Base-by-base conservation (phyloP, 1,140 invertebrate species). In the Tetramorium simillimum region DNA sequence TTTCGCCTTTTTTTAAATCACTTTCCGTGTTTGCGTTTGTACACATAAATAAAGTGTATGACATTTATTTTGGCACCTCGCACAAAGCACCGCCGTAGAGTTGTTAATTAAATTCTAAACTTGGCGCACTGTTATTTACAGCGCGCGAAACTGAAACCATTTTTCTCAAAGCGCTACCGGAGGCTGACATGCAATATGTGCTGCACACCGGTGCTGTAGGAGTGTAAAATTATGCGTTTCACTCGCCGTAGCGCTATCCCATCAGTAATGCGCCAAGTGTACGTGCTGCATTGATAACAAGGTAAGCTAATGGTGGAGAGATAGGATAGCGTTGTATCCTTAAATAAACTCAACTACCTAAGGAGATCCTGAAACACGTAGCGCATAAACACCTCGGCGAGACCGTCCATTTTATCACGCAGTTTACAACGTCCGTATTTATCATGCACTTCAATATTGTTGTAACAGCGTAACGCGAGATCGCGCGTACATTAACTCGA, bases 381-480 rank as follows among this genome's bases (percentile, higher is more conserved):
- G 63, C 46, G 77, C 46, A 80, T 33, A 80, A 53, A 81, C 65
- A 70, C 46, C 43, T 28, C 40, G 28, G 28, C 53, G 69, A 62
- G 33, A n/a, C 24, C 69, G 65, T 84, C 69, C 67, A 60, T 84
- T 84, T 75, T 84, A 84, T 84, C 69, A 9, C 40, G 80, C 69
- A 24, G 80, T 84, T 75, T 84, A 60, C 80, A 84, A 75, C 53
- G 80, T 69, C 69, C 53, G 40, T 84, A 84, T 84, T 84, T 84
- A 75, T 84, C 80, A 84, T 84, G 80, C 80, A 84, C 80, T 84
- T 73, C 53, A 84, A 84, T 84, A 84, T 84, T 75, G 80, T 84
- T 84, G 80, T 84, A 80, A 67, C 76, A 67, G 76, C 76, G 76
- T 67, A 84, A 73, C 53, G 51, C 80, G 80, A 84, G 80, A 84